phyloP scores from a whole-genome alignment of 2,113 vertebrate species.

The Sclerurus mexicanus region DNA sequence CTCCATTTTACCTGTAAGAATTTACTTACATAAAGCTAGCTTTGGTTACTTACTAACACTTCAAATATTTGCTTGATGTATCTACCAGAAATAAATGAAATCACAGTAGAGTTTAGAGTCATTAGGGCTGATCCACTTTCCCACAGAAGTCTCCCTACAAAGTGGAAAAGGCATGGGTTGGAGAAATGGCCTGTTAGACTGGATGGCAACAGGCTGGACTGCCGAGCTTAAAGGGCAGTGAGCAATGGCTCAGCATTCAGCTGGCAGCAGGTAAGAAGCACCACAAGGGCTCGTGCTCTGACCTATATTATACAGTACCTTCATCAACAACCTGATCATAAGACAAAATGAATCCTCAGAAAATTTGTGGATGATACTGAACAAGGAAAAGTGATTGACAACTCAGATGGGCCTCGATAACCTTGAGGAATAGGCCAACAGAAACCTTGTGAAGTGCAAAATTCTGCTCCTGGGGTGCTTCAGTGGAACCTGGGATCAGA shows the following conservation, averaged over 20 bases:
- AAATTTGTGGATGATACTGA: background rate
- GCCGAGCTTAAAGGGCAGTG: background rate
- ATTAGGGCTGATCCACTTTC: background rate
- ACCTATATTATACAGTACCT: background rate
- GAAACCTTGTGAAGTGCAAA: background rate
- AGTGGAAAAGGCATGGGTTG: background rate
- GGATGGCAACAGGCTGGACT: background rate
- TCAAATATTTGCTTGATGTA: background rate
- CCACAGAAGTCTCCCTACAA: background rate
- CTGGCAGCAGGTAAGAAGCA: background rate
- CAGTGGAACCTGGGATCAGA: background rate
- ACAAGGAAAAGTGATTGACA: background rate
- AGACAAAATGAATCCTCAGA: background rate
- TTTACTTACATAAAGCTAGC: background rate
- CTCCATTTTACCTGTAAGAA: background rate
- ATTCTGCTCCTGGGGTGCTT: background rate
- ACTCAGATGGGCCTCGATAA: background rate
- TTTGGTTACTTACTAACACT: background rate
- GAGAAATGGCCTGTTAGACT: background rate
- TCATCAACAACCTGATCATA: background rate
- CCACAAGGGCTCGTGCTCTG: background rate
- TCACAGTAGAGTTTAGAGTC: background rate
- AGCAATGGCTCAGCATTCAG: background rate
- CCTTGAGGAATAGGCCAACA: background rate
- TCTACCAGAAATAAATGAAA: background rate